Evolutionary conservation across 2,113 vertebrate species (phyloP), one percentile per base, ranked within the genome.

Genomic region (Vidua macroura): DNA sequence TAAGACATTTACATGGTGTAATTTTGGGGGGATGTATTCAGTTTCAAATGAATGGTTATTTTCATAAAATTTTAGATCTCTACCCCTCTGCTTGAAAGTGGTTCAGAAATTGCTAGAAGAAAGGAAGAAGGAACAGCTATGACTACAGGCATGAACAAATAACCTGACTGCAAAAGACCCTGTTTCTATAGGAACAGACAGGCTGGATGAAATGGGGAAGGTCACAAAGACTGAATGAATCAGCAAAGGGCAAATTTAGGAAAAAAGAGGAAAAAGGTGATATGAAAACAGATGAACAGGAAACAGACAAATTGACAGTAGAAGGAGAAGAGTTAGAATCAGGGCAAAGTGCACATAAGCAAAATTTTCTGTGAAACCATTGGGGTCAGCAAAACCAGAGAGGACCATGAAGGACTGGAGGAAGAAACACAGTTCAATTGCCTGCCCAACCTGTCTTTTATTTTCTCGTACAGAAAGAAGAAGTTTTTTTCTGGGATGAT

Each of bases 121-220:
- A 90, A 88, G 67, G 72, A 93, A 94, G 80, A 0, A 4, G 21
- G 58, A 92, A 79, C 49, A 92, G 90, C 79, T 95, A 67, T 85
- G 59, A 76, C 83, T 46, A 90, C n/a, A 88, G 68, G 67, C 85
- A 73, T 1, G 10, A 53, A 63, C 52, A 53, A 78, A 62, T 53
- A 92, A 93, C 67, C 75, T 16, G 62, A 20, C 88, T 90, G 58
- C 76, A 95, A 80, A 80, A 79, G 37, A 64, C 23, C 28, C 63
- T 69, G 93, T 94, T 96, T 93, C 95, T 96, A 93, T 92, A 96
- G 92, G 96, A 96, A 96, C 92, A 92, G 90, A 89, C 73, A 94
- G 79, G 68, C 77, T 37, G 70, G 28, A 93, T 86, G 79, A 93
- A 93, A 96, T 43, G 46, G 19, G 90, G 83, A 95, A 96, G 83